These are phyloP conservation scores for Hippocampus kuda DNA, from an alignment of 2,797 vertebrate genomes.

Conservation along the genomic window DNA sequence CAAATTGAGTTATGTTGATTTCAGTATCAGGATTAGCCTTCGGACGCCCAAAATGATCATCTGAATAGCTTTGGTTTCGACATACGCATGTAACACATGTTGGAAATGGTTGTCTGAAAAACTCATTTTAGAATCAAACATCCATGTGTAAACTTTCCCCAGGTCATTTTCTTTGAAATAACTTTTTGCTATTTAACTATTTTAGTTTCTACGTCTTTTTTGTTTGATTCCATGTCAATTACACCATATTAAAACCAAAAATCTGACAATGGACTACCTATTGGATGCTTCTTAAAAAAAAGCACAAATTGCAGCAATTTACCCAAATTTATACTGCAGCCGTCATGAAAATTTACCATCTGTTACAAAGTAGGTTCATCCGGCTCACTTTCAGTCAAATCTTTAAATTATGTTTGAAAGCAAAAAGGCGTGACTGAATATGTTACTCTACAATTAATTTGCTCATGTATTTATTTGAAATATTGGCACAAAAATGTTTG, in stretches of 20 bases:
- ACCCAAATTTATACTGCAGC: conserved; percentile 45
- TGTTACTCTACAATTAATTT: not conserved
- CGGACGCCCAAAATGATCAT: no score
- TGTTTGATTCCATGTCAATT: no score
- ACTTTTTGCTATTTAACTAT: not conserved
- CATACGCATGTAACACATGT: no score
- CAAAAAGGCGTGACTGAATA: not conserved
- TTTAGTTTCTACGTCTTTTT: not conserved
- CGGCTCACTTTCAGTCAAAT: conserved; percentile 41
- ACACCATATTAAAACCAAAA: not conserved
- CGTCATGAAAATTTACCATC: conserved; percentile 44
- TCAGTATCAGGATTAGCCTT: no score
- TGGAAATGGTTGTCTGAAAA: no score
- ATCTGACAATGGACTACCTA: not conserved
- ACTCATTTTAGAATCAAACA: no score
- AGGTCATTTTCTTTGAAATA: not conserved
- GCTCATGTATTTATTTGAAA: conserved; percentile 1
- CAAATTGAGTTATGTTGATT: no score
- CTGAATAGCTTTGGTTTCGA: no score
- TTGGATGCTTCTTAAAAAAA: conserved; percentile 3
- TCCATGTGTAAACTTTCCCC: no score
- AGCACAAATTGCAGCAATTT: not conserved
- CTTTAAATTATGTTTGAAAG: not conserved
- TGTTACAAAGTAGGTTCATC: conserved; percentile 18
- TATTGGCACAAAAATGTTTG: not conserved